These are phyloP conservation scores for Chrysogorgia sp. DNA, from an alignment of 92 coral and sea anemone species.

Conservation along the genomic window DNA sequence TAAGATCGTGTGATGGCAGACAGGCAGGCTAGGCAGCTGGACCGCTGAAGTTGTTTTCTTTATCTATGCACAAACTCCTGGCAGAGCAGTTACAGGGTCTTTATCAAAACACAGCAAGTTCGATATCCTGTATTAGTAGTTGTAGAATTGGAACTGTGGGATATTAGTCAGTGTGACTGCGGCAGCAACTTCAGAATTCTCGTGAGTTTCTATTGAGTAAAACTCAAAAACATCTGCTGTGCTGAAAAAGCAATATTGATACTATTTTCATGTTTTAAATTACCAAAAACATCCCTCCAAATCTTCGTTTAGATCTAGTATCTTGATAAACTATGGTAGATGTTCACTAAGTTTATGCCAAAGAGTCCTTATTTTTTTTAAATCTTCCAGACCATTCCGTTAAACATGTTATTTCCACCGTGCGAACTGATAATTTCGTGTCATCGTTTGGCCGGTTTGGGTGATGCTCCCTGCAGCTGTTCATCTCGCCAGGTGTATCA, in stretches of 20 bases:
- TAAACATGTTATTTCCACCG: no score
- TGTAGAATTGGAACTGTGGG: not conserved
- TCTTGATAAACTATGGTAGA: no score
- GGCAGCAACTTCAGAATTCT: conserved; percentile 3
- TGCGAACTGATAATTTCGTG: not conserved
- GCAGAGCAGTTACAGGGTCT: not conserved
- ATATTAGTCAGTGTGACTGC: not conserved
- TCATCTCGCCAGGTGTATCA: not conserved
- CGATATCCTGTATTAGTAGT: not conserved
- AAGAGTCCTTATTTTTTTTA: no score
- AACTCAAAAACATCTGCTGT: not conserved
- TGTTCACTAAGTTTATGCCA: no score
- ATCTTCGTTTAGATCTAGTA: no score
- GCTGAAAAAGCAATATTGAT: not conserved
- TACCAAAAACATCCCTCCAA: no score
- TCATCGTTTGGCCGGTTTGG: not conserved
- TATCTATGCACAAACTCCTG: not conserved
- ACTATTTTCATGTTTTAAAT: no score
- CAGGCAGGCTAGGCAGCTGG: not conserved
- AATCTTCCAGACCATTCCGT: no score
- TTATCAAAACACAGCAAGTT: not conserved
- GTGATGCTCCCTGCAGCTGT: no score
- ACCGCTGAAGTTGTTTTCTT: not conserved
- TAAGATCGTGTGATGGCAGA: not conserved
- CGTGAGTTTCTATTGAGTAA: not conserved